phyloP scores from a whole-genome alignment of 2,888 invertebrate species.

The Drosophila meridionalis region DNA sequence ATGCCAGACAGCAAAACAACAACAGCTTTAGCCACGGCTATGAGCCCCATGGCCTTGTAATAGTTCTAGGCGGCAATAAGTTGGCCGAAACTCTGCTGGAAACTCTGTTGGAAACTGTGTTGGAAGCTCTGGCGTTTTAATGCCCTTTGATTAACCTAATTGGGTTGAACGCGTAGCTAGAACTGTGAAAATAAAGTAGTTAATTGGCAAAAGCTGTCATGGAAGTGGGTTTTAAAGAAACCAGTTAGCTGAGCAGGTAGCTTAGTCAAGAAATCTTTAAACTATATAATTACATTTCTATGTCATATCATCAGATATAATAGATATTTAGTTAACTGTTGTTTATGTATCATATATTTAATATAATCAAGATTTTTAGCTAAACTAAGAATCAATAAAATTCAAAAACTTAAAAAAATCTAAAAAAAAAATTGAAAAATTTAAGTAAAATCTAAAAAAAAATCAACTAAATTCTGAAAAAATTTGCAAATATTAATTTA shows the following conservation, averaged over 20 bases:
- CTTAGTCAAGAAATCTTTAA: not conserved
- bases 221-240: not conserved
- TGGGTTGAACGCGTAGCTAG: not conserved
- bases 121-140: conserved; percentile 12
- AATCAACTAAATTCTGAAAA: not conserved
- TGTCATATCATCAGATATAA: not conserved
- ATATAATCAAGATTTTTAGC: not conserved
- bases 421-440: not conserved
- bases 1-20: conserved; percentile 49
- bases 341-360: not conserved
- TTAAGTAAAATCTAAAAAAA: not conserved
- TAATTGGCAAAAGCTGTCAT: not conserved
- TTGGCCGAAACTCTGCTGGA: conserved; percentile 31
- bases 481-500: not conserved
- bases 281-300: not conserved
- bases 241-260: not conserved
- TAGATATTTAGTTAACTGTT: not conserved
- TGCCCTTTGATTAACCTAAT: conserved; percentile 18
- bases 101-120: conserved; percentile 22
- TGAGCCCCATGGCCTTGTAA: conserved; percentile 67
- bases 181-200: not conserved
- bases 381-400: not conserved
- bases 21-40: conserved; percentile 25
- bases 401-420: not conserved
- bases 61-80: conserved; percentile 56